Evolutionary conservation across 2,888 invertebrate species (phyloP).

Genomic region (Tetheella fluctuosa): DNA sequence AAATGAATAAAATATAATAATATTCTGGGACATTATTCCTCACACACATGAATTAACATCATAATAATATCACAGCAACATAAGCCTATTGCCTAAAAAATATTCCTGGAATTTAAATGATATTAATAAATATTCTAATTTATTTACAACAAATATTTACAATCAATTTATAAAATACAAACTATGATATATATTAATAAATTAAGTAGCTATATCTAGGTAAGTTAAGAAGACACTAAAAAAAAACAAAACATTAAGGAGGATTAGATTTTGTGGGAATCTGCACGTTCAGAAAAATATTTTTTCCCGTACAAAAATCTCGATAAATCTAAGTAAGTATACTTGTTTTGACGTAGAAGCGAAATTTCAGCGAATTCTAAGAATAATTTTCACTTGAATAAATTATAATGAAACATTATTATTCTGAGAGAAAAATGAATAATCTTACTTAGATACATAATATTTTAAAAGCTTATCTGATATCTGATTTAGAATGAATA

Average conservation of each 20-base stretch:
- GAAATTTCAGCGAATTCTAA: background rate
- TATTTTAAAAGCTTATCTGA: background rate
- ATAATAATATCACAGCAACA: background rate
- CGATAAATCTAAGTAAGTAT: background rate
- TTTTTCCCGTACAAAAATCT: slow-evolving; percentile 15
- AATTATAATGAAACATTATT: background rate
- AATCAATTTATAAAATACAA: too few relatives aligned
- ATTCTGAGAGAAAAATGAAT: background rate
- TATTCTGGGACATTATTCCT: too few relatives aligned
- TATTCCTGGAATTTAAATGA: too few relatives aligned
- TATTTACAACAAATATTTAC: too few relatives aligned
- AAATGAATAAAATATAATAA: too few relatives aligned
- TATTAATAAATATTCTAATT: too few relatives aligned
- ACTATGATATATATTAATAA: too few relatives aligned
- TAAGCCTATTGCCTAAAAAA: too few relatives aligned
- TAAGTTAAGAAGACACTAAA: slow-evolving; percentile 32
- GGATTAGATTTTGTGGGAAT: slow-evolving; percentile 29
- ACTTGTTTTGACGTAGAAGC: background rate
- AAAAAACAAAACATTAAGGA: slow-evolving; percentile 33
- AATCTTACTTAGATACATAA: background rate
- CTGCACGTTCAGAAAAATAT: slow-evolving; percentile 28
- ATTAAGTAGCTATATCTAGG: too few relatives aligned
- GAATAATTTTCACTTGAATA: background rate
- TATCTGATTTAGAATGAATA: background rate
- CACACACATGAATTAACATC: too few relatives aligned